These are phyloP conservation scores for Nasonia vitripennis DNA, from an alignment of 1,140 invertebrate species.

Conservation along the genomic window DNA sequence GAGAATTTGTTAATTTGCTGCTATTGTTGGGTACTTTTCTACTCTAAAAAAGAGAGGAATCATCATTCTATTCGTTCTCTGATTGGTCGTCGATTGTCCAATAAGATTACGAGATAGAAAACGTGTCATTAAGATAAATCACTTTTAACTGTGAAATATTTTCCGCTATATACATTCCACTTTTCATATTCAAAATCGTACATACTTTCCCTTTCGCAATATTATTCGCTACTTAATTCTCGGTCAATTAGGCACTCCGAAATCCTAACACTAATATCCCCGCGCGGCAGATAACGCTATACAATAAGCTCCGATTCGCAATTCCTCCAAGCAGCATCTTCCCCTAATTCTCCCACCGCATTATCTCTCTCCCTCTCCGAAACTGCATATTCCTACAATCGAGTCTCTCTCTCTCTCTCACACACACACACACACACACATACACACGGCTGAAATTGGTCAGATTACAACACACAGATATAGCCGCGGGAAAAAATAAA, in stretches of 20 bases:
- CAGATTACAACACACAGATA: background rate
- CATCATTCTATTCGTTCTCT: no score
- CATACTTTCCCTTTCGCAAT: background rate
- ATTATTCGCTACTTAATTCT: background rate
- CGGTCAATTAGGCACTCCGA: background rate
- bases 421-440: no score
- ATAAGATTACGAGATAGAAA: no score
- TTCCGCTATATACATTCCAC: no score
- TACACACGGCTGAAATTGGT: background rate
- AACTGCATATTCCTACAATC: background rate
- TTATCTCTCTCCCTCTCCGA: background rate
- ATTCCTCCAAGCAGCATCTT: background rate
- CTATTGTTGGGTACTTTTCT: background rate
- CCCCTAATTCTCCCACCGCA: background rate
- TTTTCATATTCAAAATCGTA: no score
- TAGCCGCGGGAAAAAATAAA: slow-evolving; percentile 26
- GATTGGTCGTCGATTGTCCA: no score
- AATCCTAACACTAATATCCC: background rate
- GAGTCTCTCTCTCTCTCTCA: background rate
- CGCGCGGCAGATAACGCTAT: background rate
- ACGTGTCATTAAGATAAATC: no score
- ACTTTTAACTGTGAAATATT: no score
- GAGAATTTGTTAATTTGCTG: background rate
- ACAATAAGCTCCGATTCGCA: background rate
- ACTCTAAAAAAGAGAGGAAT: no score